phyloP scores from a whole-genome alignment of 2,113 vertebrate genomes.

The Hemichromis elongatus region DNA sequence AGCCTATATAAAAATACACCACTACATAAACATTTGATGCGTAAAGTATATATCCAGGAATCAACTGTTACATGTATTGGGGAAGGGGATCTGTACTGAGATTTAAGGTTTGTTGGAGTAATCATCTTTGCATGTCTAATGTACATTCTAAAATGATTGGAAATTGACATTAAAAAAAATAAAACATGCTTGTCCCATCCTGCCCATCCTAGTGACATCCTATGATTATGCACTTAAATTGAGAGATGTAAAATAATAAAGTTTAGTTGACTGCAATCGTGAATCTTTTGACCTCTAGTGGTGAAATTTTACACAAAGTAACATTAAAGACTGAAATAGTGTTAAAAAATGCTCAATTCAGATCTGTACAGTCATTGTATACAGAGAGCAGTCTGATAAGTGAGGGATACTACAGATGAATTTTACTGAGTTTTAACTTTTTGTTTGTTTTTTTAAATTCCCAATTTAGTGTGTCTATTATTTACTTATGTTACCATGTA shows the following conservation, averaged over 20 bases:
- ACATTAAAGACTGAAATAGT: neutral
- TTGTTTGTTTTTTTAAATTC: too few species aligned
- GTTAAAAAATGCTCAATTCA: neutral
- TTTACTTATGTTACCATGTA: neutral
- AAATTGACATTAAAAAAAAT: neutral
- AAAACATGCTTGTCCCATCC: neutral
- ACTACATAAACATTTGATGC: neutral
- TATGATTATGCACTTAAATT: neutral
- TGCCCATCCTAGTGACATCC: neutral
- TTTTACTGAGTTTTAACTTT: too few species aligned
- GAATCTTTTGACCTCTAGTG: neutral
- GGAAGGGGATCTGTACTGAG: neutral
- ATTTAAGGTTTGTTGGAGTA: neutral
- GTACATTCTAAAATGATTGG: neutral
- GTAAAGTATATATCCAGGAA: neutral
- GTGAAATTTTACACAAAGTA: neutral
- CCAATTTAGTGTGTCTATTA: neutral
- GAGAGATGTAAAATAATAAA: neutral
- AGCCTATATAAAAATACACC: too few species aligned
- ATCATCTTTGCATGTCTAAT: neutral
- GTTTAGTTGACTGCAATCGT: neutral
- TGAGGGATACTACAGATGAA: neutral
- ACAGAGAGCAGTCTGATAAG: neutral
- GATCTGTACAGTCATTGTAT: neutral
- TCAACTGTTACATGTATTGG: neutral